Evolutionary conservation across 2,888 invertebrate genomes (phyloP), one percentile per base, ranked within the genome.

Genomic region (Mylabris sibirica): DNA sequence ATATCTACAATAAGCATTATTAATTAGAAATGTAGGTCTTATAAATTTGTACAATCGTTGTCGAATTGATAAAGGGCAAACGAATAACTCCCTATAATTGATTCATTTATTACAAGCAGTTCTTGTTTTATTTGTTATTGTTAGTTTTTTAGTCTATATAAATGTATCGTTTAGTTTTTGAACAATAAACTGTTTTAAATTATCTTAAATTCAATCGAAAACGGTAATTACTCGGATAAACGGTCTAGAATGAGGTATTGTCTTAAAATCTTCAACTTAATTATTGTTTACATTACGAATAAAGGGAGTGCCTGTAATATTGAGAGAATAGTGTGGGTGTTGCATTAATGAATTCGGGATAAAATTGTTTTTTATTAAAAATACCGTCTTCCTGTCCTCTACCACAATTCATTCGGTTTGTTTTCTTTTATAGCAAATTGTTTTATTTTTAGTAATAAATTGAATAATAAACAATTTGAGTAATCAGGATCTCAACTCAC

Each of bases 401-500:
- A 1, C 4, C 17, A n/a, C n/a, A n/a, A n/a, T n/a, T n/a, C n/a
- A n/a, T n/a, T n/a, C n/a, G n/a, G n/a, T n/a, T 3, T 6, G 6
- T 17, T 44, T 44, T 44, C 1, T 44, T 2, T 44, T 44, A 41
- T 41, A 14, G 12, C 11, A 0, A 14, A 3, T 14, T 2, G 14
- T 14, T 38, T 38, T 3, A 14, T 38, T 14, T 38, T 38, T 14
- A 38, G 2, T 38, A 35, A 8, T 9, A 41, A 41, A 41, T 22
- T 9, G 49, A 1, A 3, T 4, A 20, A 2, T 2, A 44, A 44
- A 17, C 59, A 34, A n/a, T 59, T 26, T 26, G 35, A 5, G 9
- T 57, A 57, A 57, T 64, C 41, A 49, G 20, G 0, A 8, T 5
- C 44, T n/a, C n/a, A 30, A 66, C 76, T 76, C 70, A 81, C 81